Percentiles rank a stretch among this genome's conserved stretches.
These are phyloP conservation scores for Bos indicus DNA, from an alignment of 2,113 vertebrate species.

Conservation along the genomic window DNA sequence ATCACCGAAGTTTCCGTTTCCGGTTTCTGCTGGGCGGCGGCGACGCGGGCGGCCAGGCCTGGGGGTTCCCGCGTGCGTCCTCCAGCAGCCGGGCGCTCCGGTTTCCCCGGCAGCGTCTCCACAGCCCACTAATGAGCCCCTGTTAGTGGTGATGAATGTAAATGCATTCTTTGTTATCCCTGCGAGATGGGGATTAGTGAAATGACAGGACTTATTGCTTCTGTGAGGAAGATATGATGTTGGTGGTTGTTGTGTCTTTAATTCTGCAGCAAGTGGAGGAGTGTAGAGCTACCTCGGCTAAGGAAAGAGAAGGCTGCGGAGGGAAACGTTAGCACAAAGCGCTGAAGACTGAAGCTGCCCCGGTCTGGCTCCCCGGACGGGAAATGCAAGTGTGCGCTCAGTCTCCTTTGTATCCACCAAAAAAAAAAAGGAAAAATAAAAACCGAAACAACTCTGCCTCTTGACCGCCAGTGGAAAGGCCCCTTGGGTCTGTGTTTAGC, in stretches of 20 bases:
- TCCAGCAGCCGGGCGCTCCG: not conserved
- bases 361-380: not conserved
- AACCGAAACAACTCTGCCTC: not conserved
- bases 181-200: conserved; percentile 67
- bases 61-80: not conserved
- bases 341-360: not conserved
- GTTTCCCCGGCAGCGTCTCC: conserved; percentile 58
- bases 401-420: not conserved
- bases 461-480: conserved; percentile 30
- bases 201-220: conserved; percentile 73
- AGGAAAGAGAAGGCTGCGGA: conserved; percentile 8
- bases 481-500: not conserved
- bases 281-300: conserved; percentile 17
- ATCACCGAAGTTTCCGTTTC: not conserved
- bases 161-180: conserved; percentile 73
- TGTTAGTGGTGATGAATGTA: conserved; percentile 72
- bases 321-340: not conserved
- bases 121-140: conserved; percentile 72
- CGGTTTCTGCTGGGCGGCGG: not conserved
- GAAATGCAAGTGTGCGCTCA: not conserved
- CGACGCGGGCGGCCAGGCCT: not conserved
- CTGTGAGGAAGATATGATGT: conserved; percentile 52
- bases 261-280: conserved; percentile 31
- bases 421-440: not conserved
- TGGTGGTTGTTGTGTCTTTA: conserved; percentile 61